A percentile compares a stretch with the other conserved stretches of the same genome.
phyloP scores from a whole-genome alignment of 1,140 invertebrate genomes.

The Psilanteris sp. region DNA sequence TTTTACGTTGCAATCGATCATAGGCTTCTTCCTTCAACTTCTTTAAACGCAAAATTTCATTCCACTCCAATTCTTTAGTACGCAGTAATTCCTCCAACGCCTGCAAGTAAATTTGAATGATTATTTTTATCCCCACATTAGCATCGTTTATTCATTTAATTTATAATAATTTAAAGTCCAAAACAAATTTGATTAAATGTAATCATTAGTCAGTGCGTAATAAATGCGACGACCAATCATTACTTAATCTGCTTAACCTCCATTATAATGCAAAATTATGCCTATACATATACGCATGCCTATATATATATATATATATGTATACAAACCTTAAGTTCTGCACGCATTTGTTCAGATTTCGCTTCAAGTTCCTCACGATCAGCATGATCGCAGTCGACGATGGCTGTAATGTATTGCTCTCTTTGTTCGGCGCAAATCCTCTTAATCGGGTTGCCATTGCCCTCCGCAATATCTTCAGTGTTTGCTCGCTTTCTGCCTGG shows the following conservation, averaged over 20 bases:
- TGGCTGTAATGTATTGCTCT: conserved; percentile 72
- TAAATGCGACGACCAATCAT: too few species aligned
- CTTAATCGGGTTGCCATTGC: conserved; percentile 68
- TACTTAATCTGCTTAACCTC: too few species aligned
- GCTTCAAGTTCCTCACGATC: conserved; percentile 71
- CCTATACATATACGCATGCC: too few species aligned
- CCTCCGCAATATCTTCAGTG: conserved; percentile 57
- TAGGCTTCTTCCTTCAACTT: conserved; percentile 91
- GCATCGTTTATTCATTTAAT: too few species aligned
- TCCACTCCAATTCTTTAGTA: conserved; percentile 91
- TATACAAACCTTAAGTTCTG: conserved; percentile 70
- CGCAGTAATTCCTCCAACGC: conserved; percentile 84
- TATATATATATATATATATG: too few species aligned
- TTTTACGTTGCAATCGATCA: conserved; percentile 83
- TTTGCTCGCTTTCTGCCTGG: conserved; percentile 68
- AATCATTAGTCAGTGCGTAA: too few species aligned
- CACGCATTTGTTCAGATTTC: conserved; percentile 71
- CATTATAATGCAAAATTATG: too few species aligned
- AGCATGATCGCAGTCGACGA: conserved; percentile 71
- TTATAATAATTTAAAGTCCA: too few species aligned
- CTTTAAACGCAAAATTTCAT: conserved; percentile 87
- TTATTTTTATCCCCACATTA: background rate
- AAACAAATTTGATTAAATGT: too few species aligned
- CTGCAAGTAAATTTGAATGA: conserved; percentile 60
- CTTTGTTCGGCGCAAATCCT: conserved; percentile 72